Evolutionary conservation across 1,140 invertebrate genomes (phyloP).

Genomic region (Listronotus bonariensis): DNA sequence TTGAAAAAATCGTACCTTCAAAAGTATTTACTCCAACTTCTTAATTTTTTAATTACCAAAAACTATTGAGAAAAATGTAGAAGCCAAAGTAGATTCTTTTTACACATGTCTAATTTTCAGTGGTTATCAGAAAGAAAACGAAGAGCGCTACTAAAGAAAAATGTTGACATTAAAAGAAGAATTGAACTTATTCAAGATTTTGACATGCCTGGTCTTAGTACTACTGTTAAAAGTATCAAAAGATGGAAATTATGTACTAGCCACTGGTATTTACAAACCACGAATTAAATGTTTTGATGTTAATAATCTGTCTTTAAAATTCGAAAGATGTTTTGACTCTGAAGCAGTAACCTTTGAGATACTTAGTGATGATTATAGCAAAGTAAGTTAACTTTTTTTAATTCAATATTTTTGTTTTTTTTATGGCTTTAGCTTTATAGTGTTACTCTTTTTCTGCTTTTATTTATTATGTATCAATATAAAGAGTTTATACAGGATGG

Average conservation of each 20-base stretch:
- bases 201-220: constrained; percentile 96
- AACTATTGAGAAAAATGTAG: too few species aligned
- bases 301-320: constrained; percentile 94
- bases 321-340: constrained; percentile 97
- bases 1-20: too few species aligned
- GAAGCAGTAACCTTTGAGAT: constrained; percentile 89
- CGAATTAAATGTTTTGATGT: constrained; percentile 95
- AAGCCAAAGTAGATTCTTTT: too few species aligned
- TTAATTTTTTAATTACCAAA: too few species aligned
- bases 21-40: too few species aligned
- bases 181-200: constrained; percentile 99
- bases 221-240: constrained; percentile 81
- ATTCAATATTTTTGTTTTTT: too few species aligned
- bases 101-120: constrained; percentile 61
- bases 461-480: too few species aligned
- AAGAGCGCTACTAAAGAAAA: constrained; percentile 83
- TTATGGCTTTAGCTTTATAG: too few species aligned
- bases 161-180: constrained; percentile 85
- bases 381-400: too few species aligned
- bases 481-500: too few species aligned
- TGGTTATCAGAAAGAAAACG: constrained; percentile 93
- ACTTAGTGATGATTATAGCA: constrained; percentile 88
- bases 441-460: too few species aligned
- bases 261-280: constrained; percentile 96
- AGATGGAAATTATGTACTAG: constrained; percentile 92